These are phyloP conservation scores for Phrynosoma blainvillii DNA, from an alignment of 2,113 vertebrate genomes.

Conservation along the genomic window DNA sequence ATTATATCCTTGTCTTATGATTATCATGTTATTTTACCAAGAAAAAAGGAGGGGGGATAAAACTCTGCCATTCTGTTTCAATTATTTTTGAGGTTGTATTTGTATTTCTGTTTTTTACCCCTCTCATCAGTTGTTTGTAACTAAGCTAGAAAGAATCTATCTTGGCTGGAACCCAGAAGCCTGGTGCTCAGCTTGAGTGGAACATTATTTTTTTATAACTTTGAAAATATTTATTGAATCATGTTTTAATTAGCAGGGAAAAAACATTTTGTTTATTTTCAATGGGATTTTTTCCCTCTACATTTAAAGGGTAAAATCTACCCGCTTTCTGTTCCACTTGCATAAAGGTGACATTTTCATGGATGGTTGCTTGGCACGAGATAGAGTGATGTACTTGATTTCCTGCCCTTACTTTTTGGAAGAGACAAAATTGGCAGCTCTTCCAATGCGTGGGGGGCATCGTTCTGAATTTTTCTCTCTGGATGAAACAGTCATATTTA, in stretches of 20 bases:
- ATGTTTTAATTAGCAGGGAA: conserved; percentile 76
- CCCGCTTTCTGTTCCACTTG: conserved; percentile 70
- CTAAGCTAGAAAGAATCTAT: conserved; percentile 72
- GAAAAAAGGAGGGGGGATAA: conserved; percentile 18
- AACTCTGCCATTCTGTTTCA: conserved; percentile 53
- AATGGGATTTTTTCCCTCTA: conserved; percentile 67
- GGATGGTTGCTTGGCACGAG: conserved; percentile 73
- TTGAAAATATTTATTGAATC: conserved; percentile 79
- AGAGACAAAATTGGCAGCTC: conserved; percentile 76
- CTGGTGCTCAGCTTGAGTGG: conserved; percentile 77
- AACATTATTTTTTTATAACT: conserved; percentile 75
- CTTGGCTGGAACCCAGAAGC: conserved; percentile 73
- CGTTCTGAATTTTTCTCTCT: conserved; percentile 69
- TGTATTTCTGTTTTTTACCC: conserved; percentile 71
- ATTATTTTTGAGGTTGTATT: conserved; percentile 69
- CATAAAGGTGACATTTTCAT: conserved; percentile 78
- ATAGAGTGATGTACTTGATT: conserved; percentile 74
- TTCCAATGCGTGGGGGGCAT: conserved; percentile 66
- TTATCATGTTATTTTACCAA: background rate
- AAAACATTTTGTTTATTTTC: conserved; percentile 79
- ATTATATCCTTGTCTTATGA: conserved; percentile 32
- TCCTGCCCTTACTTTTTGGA: conserved; percentile 77
- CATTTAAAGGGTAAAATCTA: conserved; percentile 74
- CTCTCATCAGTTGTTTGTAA: conserved; percentile 74
- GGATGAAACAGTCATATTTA: conserved; percentile 74